Conservation (phyloP, 2,113 vertebrate species). For the Larimichthys crocea region DNA sequence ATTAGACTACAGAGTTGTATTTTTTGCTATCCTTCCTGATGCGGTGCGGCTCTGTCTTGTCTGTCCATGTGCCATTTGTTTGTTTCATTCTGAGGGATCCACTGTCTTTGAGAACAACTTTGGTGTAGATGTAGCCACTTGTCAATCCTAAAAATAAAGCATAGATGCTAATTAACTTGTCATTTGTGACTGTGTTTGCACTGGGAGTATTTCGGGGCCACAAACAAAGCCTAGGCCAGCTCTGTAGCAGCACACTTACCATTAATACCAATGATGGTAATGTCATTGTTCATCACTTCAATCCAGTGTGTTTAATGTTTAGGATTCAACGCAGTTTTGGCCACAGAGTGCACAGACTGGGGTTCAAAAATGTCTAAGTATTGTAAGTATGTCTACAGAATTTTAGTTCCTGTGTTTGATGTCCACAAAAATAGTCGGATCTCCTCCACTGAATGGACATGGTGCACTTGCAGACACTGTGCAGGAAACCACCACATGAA, state of each 20-base stretch:
- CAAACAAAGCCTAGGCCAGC: too few relatives aligned
- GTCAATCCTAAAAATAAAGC: too few relatives aligned
- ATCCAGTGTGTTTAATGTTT: not conserved
- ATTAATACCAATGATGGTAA: not conserved
- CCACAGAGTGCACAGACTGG: not conserved
- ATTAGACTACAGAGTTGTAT: too few relatives aligned
- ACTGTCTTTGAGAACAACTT: too few relatives aligned
- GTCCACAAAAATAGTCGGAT: not conserved
- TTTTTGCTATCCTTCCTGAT: too few relatives aligned
- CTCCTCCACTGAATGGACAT: not conserved
- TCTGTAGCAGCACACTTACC: not conserved
- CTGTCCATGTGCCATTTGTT: too few relatives aligned
- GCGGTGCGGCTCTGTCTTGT: too few relatives aligned
- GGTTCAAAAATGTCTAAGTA: not conserved
- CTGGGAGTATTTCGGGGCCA: too few relatives aligned
- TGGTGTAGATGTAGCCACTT: too few relatives aligned
- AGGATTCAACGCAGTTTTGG: not conserved
- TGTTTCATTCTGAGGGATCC: too few relatives aligned
- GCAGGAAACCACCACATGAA: conserved; percentile 13
- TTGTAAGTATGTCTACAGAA: not conserved
- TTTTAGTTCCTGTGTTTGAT: conserved; percentile 6
- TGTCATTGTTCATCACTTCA: not conserved
- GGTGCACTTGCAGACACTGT: not conserved
- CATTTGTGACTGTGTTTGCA: too few relatives aligned
- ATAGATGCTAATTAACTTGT: too few relatives aligned